Base-by-base conservation (phyloP, 2,113 vertebrate species). In the Amphiprion percula region DNA sequence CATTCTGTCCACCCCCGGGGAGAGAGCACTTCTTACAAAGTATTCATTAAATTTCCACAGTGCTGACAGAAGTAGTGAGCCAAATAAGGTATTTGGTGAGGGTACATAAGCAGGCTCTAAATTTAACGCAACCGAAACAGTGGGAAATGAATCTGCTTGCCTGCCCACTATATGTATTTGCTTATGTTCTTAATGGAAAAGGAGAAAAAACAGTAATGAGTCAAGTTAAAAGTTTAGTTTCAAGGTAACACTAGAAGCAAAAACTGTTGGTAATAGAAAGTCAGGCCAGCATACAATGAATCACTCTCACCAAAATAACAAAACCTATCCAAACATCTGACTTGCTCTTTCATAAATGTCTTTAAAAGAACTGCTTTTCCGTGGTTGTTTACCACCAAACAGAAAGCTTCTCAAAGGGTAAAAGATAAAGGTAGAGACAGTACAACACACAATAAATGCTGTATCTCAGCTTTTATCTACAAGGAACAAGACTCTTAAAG, bases 1-100 rank as follows among this genome's bases (percentile, higher is more conserved):
- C 71, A 52, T 50, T 81, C 70, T 88, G 71, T 83, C 87, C 74
- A 67, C 74, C 76, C 54, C 79, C 66, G 33, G 74, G 69, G 30
- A 56, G 23, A 26, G 21, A 71, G 54, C 53, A 33, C 50, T 54
- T 71, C 44, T 62, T 66, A 28, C 64, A 82, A 82, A 76, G 59
- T 33, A 54, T 75, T 88, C 56, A 86, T 80, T 85, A 82, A 84
- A 69, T 74, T 44, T 72, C 47, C 49, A 24, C 73, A 47, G 56
- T 19, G 10, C 60, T 54, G 76, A 80, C 79, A 77, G 64, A 47
- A 55, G 44, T 24, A 5, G 21, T 23, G 52, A 23, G 39, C 46
- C 66, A 62, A 80, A 74, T 85, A 50, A 53, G 55, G 81, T 77
- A 80, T 82, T 82, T 66, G 68, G 65, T 61, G 46, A 77, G 47